A percentile compares a stretch with the other conserved stretches of the same genome.
These are phyloP conservation scores for Macaca mulatta DNA, from an alignment of 2,113 vertebrate species.

Conservation along the genomic window DNA sequence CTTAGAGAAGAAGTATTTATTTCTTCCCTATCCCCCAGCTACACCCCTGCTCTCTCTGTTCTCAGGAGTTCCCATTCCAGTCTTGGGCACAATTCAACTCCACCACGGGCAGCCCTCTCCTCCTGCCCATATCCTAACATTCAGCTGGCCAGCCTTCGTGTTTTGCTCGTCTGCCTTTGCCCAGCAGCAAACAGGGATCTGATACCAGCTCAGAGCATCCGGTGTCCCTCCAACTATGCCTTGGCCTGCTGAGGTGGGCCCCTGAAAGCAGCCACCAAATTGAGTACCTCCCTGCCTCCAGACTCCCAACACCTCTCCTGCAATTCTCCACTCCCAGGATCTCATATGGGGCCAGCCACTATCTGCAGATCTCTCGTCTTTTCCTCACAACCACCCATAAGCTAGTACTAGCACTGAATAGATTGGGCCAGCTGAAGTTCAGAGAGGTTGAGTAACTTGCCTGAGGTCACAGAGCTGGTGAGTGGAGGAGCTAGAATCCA, in stretches of 20 bases:
- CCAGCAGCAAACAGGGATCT: not conserved
- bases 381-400: not conserved
- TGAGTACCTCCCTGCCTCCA: not conserved
- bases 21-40: not conserved
- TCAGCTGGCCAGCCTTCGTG: not conserved
- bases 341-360: not conserved
- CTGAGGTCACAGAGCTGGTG: not conserved
- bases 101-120: not conserved
- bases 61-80: not conserved
- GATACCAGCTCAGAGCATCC: constrained; percentile 13
- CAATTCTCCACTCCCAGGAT: not conserved
- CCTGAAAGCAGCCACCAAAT: not conserved
- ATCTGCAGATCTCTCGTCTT: not conserved
- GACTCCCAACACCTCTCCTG: not conserved
- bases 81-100: not conserved
- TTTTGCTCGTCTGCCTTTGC: constrained; percentile 4
- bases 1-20: not conserved
- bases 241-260: not conserved
- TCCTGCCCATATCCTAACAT: not conserved
- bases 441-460: not conserved
- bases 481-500: not conserved
- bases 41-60: not conserved
- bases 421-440: not conserved
- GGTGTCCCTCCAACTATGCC: constrained; percentile 3
- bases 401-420: not conserved